Base-by-base conservation (phyloP, 2,888 invertebrate species). In the Rhopalosiphum nymphaeae region DNA sequence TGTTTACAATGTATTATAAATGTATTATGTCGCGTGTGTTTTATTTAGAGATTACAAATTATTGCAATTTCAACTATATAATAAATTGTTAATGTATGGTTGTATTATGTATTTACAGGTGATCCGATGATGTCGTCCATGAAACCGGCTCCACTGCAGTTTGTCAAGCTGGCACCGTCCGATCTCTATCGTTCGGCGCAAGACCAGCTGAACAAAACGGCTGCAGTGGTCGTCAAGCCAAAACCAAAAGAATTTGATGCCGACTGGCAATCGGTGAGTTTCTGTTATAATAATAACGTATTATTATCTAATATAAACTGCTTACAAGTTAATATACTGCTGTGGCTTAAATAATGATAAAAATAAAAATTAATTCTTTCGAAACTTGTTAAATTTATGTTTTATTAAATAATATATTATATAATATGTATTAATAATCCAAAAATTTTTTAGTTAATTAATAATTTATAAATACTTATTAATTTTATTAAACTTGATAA, bases 81-180 rank as follows among this genome's bases (percentile, higher is more conserved):
- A 36, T 36, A 78, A 46, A 36, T 53, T 88, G 11, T 36, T 53
- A 87, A 53, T 53, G 10, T 36, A 78, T 53, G 53, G 26, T 46
- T 29, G 21, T 78, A 11, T 67, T 85, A 49, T 86, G 67, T 93
- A 29, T 78, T 88, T 85, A 46, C 53, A 97, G 95, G 97, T 97
- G 95, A 97, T 97, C 94, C 57, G 91, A 94, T 94, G 94, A 98
- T 98, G 95, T 97, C 97, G 94, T 98, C 98, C 96, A 98, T 98
- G 95, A 98, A 98, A 78, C 97, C 97, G 95, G 98, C 98, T 96
- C 98, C 98, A 94, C 97, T 98, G 95, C 98, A 98, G 96, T 98
- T 98, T 96, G 97, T 98, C 95, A 98, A 98, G 96, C 98, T 98
- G 78, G 98, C 98, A n/a, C 98, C 98, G n/a, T 98, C 98, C 95